Percentiles rank a stretch among this genome's conserved stretches.
These are phyloP conservation scores for Sinelater perroti DNA, from an alignment of 2,888 invertebrate species.

Conservation along the genomic window DNA sequence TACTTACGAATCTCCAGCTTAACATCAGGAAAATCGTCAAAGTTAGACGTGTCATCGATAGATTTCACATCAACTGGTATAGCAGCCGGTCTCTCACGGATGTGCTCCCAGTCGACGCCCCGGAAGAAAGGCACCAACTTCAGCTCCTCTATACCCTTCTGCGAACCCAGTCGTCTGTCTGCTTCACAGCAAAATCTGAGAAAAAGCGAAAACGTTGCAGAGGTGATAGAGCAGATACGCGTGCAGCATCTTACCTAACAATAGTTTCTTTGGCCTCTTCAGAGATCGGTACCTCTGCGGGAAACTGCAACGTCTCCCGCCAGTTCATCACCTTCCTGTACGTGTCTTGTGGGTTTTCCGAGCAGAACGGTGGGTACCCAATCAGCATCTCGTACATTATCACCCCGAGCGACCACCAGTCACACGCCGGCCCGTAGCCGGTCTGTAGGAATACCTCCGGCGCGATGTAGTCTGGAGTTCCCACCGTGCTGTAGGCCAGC, in stretches of 20 bases:
- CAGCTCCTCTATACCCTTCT: conserved; percentile 92
- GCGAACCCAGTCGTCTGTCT: conserved; percentile 89
- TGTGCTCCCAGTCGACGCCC: conserved; percentile 99
- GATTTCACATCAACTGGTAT: conserved; percentile 97
- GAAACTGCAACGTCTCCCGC: conserved; percentile 97
- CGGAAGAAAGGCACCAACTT: conserved; percentile 93
- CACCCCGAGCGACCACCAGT: conserved; percentile 99
- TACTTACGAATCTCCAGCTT: conserved; percentile 97
- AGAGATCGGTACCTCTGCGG: conserved; percentile 98
- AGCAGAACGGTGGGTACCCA: conserved; percentile 99
- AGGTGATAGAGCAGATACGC: too few relatives aligned
- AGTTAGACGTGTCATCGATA: conserved; percentile 99
- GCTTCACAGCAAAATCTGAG: conserved; percentile 94
- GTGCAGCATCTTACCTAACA: conserved; percentile 60
- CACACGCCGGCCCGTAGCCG: conserved; percentile 97
- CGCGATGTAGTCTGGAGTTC: conserved; percentile 99
- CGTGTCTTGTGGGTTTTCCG: conserved; percentile 97
- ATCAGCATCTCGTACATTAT: conserved; percentile 99
- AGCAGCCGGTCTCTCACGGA: conserved; percentile 97
- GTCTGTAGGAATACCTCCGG: conserved; percentile 99
- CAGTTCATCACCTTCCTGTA: conserved; percentile 99
- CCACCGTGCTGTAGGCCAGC: conserved; percentile 92
- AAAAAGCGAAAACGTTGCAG: conserved; percentile 30
- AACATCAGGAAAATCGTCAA: conserved; percentile 99
- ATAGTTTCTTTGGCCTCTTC: conserved; percentile 97